Conservation (phyloP, 2,113 vertebrate genomes). For the Cinclus mexicanus region DNA sequence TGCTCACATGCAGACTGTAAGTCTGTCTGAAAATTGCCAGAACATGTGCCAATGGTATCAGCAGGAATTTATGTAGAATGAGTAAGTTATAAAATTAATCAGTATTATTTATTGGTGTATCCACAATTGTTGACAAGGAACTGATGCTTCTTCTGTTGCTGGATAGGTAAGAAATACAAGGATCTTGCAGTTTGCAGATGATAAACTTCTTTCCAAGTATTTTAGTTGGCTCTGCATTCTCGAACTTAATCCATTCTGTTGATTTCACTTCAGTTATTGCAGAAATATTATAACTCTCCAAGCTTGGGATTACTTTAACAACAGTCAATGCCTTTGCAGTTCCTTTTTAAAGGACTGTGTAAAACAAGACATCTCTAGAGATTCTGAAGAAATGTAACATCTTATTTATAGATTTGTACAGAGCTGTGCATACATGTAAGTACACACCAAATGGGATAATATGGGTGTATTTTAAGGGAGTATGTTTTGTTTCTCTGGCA, state of each 20-base stretch:
- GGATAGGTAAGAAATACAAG: not conserved
- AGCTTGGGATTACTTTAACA: not conserved
- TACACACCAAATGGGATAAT: not conserved
- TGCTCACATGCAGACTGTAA: not conserved
- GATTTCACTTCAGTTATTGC: not conserved
- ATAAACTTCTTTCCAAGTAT: not conserved
- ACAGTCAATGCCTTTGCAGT: not conserved
- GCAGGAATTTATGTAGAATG: not conserved
- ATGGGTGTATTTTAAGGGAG: not conserved
- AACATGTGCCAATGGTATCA: not conserved
- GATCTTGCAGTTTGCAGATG: not conserved
- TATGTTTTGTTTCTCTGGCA: not conserved
- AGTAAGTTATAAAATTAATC: not conserved
- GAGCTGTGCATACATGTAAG: not conserved
- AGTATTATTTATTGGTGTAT: not conserved
- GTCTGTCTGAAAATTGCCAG: not conserved
- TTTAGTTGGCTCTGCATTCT: not conserved
- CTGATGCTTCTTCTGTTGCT: not conserved
- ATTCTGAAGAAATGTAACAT: not conserved
- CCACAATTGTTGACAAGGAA: not conserved
- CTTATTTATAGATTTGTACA: not conserved
- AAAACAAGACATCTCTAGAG: not conserved
- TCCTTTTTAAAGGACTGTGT: not conserved
- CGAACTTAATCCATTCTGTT: not conserved
- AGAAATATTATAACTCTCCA: not conserved